Percentiles rank a stretch among this genome's conserved stretches.
Conservation (phyloP, 2,888 invertebrate species). For the Amblyjoppa proteus region DNA sequence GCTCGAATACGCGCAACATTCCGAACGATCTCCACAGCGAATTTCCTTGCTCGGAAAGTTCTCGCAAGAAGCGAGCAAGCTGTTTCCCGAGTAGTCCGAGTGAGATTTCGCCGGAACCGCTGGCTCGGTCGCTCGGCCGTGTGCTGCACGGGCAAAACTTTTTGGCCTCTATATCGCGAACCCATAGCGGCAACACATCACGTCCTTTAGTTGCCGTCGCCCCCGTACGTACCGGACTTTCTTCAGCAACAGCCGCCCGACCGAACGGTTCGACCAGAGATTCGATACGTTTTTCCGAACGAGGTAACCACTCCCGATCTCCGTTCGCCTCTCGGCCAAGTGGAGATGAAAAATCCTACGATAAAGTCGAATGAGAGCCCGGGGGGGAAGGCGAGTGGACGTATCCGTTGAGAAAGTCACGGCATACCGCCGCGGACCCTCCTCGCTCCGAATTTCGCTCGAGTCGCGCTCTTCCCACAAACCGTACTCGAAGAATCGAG, state of each 20-base stretch:
- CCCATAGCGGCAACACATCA: not conserved
- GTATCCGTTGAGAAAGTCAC: slow-evolving; percentile 6
- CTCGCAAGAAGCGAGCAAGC: slow-evolving; percentile 39
- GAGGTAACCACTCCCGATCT: slow-evolving; percentile 1
- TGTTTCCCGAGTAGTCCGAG: slow-evolving; percentile 16
- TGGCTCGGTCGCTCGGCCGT: slow-evolving; percentile 2
- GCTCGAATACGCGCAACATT: not conserved
- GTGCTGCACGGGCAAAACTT: slow-evolving; percentile 24
- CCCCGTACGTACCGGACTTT: slow-evolving; percentile 7
- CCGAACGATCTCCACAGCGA: slow-evolving; percentile 42
- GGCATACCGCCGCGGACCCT: not conserved
- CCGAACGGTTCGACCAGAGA: not conserved
- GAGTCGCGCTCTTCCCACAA: not conserved
- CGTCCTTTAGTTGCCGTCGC: slow-evolving; percentile 32
- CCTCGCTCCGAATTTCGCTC: not conserved
- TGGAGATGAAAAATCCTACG: slow-evolving; percentile 30
- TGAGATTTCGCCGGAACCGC: not conserved
- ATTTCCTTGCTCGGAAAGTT: slow-evolving; percentile 52
- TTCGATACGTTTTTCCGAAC: slow-evolving; percentile 58
- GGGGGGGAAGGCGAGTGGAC: not conserved
- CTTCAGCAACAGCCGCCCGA: not conserved
- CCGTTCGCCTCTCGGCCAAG: not conserved
- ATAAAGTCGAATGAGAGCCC: slow-evolving; percentile 46
- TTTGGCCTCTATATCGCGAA: slow-evolving; percentile 18
- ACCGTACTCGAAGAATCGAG: slow-evolving; percentile 19